Percentiles rank a stretch among this genome's conserved stretches.
Conservation (phyloP, 2,113 vertebrate species). For the Glaucidium brasilianum region DNA sequence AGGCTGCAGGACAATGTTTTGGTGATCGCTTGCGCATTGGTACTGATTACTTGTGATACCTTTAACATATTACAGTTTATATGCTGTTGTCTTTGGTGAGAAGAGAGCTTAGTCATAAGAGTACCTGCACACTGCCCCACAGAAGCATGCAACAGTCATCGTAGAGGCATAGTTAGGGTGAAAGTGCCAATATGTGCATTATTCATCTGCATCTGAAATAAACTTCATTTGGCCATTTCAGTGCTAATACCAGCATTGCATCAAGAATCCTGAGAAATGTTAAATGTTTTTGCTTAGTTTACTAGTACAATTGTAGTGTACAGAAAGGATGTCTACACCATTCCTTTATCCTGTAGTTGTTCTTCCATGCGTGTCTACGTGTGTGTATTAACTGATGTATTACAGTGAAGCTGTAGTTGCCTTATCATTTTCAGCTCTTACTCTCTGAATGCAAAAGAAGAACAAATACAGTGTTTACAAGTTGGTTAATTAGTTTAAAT, state of each 20-base stretch:
- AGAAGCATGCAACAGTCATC: background rate
- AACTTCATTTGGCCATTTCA: background rate
- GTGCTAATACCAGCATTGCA: background rate
- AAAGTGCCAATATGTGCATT: background rate
- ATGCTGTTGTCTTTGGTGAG: background rate
- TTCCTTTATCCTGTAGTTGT: background rate
- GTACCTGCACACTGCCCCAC: background rate
- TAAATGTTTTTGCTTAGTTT: background rate
- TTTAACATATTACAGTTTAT: background rate
- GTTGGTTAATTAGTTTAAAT: slow-evolving; percentile 48
- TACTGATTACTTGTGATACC: background rate
- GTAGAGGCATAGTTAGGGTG: background rate
- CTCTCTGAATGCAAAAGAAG: background rate
- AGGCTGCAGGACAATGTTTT: background rate
- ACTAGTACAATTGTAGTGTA: background rate
- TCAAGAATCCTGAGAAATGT: background rate
- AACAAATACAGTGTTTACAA: slow-evolving; percentile 16
- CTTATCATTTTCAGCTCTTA: background rate
- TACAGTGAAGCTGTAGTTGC: background rate
- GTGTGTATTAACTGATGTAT: background rate
- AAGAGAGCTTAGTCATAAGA: background rate
- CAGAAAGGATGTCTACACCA: background rate
- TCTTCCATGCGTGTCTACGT: background rate
- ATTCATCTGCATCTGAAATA: background rate
- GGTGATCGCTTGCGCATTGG: background rate